A percentile compares a stretch with the other conserved stretches of the same genome.
These are phyloP conservation scores for Psittacula derbiana DNA, from an alignment of 2,797 vertebrate genomes.

Conservation along the genomic window DNA sequence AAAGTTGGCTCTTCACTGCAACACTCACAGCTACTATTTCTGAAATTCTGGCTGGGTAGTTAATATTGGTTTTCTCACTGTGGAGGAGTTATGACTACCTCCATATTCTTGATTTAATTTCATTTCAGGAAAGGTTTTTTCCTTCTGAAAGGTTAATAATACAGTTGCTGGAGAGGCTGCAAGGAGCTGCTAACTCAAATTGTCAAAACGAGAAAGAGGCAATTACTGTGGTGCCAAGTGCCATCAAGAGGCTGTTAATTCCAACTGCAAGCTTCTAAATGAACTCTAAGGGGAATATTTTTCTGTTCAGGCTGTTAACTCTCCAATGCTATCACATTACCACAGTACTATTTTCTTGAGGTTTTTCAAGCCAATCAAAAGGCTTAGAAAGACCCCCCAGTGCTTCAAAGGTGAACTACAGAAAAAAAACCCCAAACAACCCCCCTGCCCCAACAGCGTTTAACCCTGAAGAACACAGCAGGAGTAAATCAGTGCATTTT, in stretches of 20 bases:
- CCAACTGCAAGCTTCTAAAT: constrained; percentile 49
- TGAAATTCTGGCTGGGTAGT: neutral
- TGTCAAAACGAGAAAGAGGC: neutral
- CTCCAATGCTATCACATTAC: neutral
- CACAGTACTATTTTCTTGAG: neutral
- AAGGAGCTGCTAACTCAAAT: neutral
- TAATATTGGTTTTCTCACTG: neutral
- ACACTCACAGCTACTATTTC: neutral
- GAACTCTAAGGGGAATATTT: neutral
- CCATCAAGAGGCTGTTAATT: constrained; percentile 69
- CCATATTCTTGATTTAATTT: neutral
- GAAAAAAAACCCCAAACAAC: fast-evolving
- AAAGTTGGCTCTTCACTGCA: neutral
- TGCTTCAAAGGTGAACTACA: neutral
- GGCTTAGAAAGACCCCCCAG: neutral
- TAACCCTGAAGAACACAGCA: neutral
- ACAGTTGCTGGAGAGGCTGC: neutral
- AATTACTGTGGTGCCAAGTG: constrained; percentile 47
- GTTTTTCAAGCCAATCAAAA: neutral
- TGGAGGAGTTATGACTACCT: neutral
- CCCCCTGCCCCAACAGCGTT: neutral
- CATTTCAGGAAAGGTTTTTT: neutral
- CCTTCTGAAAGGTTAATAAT: neutral
- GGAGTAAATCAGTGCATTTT: neutral
- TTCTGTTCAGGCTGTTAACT: neutral